Base-by-base conservation (phyloP, 1,140 invertebrate species). In the Pogonognathellus flavescens region DNA sequence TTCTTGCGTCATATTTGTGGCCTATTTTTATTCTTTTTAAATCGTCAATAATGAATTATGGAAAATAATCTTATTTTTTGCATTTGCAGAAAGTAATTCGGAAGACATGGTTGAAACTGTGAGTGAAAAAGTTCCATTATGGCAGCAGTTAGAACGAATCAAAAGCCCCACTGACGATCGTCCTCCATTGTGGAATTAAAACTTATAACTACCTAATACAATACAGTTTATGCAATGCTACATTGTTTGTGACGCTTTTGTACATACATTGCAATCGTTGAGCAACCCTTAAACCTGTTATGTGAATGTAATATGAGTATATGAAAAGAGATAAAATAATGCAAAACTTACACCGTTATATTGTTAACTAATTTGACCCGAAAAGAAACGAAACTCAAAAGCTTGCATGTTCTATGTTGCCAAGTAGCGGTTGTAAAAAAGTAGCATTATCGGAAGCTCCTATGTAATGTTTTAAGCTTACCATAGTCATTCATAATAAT, bases 71-170 rank as follows among this genome's bases (percentile, higher is more conserved):
- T 7, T 62, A 8, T 3, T 66, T 25, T 66, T 20, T 66, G 9
- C 25, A 0, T 31, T 22, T 9, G 25, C 25, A 22, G 11, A 9
- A 11, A 18, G 11, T 41, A 18, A 25, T 20, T 22, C 22, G 25
- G 62, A 66, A 3, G 5, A 11, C 10, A 14, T 9, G 1, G 62
- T 14, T 16, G 53, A 55, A 16, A 55, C 53, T 14, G 11, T 55
- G 11, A 16, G 53, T 11, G 16, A 55, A 55, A 55, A 55, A 4
- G 14, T 31, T 66, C 70, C 70, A 49, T 50, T 76, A 18, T 76
- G 70, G 70, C 13, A 76, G 10, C 70, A 76, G 31, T 31, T 76
- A n/a, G 70, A 76, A 50, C 9, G 16, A 49, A 76, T 76, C 10
- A 49, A 41, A 49, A 76, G 31, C n/a, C 70, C 41, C 2, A 7